phyloP scores from a whole-genome alignment of 2,888 invertebrate species.

The Pemphredon lugubris region DNA sequence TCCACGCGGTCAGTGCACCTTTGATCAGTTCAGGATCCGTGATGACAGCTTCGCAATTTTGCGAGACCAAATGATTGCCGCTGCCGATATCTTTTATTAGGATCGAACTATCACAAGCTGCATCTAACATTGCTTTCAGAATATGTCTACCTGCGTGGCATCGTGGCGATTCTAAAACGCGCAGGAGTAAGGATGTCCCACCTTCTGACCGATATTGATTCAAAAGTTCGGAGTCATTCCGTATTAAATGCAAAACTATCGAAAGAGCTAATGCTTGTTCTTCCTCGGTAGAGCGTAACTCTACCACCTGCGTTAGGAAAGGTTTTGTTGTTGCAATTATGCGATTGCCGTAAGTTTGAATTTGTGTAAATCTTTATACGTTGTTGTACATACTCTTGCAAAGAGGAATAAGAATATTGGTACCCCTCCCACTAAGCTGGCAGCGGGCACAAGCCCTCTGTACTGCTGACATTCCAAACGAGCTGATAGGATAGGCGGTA shows the following conservation, averaged over 20 bases:
- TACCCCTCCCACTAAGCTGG: constrained; percentile 85
- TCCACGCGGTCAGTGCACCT: constrained; percentile 76
- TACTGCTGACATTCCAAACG: constrained; percentile 82
- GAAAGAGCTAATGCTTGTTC: constrained; percentile 86
- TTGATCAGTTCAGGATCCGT: constrained; percentile 78
- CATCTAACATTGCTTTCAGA: constrained; percentile 86
- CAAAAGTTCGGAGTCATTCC: constrained; percentile 84
- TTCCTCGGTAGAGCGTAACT: constrained; percentile 83
- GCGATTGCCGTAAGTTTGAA: background rate
- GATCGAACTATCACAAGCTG: constrained; percentile 85
- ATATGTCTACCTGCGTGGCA: constrained; percentile 84
- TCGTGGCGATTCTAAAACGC: constrained; percentile 84
- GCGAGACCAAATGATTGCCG: constrained; percentile 73
- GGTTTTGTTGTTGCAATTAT: background rate
- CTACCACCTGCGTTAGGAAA: constrained; percentile 83
- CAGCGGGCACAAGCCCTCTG: constrained; percentile 83
- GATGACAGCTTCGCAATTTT: constrained; percentile 77
- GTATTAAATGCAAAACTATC: constrained; percentile 83
- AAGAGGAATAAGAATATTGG: constrained; percentile 86
- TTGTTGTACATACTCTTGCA: constrained; percentile 83
- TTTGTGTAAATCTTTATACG: background rate
- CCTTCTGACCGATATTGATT: constrained; percentile 84
- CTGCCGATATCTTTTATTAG: constrained; percentile 81
- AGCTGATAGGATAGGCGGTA: constrained; percentile 75
- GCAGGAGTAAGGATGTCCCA: constrained; percentile 84